These are phyloP conservation scores for Irena cyanogastra DNA, from an alignment of 2,113 vertebrate species.

Conservation along the genomic window DNA sequence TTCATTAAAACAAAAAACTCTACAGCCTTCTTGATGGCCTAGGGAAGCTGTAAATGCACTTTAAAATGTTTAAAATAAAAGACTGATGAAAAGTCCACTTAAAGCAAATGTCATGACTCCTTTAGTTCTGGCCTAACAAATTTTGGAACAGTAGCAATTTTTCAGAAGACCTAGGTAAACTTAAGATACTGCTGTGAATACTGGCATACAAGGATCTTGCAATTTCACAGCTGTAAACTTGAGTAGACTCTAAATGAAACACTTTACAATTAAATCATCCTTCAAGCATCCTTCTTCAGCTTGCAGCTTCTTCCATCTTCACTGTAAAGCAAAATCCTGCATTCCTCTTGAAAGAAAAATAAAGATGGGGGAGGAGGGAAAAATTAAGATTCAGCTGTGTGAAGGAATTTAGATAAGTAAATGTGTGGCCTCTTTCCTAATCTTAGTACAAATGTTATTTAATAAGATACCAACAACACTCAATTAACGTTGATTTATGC, in stretches of 20 bases:
- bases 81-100: background rate
- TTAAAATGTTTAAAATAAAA: background rate
- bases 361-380: background rate
- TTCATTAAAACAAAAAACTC: background rate
- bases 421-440: background rate
- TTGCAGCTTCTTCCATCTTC: background rate
- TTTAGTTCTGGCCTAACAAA: background rate
- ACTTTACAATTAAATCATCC: conserved; percentile 5
- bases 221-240: conserved; percentile 9
- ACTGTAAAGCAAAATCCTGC: background rate
- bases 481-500: conserved; percentile 32
- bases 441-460: background rate
- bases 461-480: conserved; percentile 1
- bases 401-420: conserved; percentile 3
- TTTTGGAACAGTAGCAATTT: background rate
- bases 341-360: background rate
- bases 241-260: background rate
- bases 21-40: background rate
- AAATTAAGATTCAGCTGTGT: background rate
- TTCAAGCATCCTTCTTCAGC: background rate
- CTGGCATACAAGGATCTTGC: background rate
- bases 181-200: background rate
- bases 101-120: background rate
- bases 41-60: background rate
- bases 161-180: background rate